Percentiles rank a stretch among this genome's conserved stretches.
Conservation (phyloP, 2,888 invertebrate species). For the Pristionchus mayeri region DNA sequence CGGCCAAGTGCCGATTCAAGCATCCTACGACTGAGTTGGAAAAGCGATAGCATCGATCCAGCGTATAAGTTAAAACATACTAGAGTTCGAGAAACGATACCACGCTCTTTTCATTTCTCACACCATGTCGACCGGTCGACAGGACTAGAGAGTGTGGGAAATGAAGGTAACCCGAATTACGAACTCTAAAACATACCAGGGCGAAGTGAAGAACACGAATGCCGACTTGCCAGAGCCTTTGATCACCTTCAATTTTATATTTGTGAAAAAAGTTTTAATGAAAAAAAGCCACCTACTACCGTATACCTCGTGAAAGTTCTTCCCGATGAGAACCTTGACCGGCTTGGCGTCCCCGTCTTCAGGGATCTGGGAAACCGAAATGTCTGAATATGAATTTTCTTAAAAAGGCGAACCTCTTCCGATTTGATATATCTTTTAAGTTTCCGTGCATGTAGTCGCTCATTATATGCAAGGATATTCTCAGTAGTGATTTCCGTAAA, state of each 20-base stretch:
- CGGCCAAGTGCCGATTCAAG: no score
- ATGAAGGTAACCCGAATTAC: no score
- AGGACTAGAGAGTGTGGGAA: no score
- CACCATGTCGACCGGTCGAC: no score
- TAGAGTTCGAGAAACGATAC: no score
- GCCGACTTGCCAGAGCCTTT: neutral
- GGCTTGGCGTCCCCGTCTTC: neutral
- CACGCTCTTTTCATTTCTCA: no score
- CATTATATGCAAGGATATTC: neutral
- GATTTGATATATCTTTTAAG: neutral
- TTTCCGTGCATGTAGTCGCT: neutral
- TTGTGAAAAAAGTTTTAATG: no score
- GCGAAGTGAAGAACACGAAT: neutral
- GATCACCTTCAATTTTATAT: neutral
- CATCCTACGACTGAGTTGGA: no score
- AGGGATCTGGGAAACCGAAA: neutral
- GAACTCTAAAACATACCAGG: neutral
- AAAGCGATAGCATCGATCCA: no score
- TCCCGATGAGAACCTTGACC: neutral
- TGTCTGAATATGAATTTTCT: neutral
- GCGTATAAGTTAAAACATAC: no score
- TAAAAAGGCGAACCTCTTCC: neutral
- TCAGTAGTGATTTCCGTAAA: neutral
- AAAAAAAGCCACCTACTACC: no score
- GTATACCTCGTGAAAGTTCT: neutral